Conservation (phyloP, 2,113 vertebrate species). For the Nannobrachium achirus region DNA sequence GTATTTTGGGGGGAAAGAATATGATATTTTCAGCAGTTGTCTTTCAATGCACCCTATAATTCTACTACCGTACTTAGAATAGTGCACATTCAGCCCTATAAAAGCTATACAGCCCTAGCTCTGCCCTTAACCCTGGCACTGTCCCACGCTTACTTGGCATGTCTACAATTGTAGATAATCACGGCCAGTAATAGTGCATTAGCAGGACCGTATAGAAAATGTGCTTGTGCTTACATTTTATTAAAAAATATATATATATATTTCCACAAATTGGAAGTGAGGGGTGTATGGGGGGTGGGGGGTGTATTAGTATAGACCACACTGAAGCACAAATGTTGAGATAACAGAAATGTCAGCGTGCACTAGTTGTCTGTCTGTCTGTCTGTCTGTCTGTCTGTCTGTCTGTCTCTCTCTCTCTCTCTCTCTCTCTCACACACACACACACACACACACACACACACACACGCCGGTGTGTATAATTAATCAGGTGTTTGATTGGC, state of each 20-base stretch:
- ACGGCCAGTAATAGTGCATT: neutral
- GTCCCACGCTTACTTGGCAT: neutral
- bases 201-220: neutral
- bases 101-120: neutral
- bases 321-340: neutral
- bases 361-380: constrained; percentile 21
- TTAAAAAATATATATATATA: neutral
- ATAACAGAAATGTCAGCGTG: constrained; percentile 2
- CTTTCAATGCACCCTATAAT: no score
- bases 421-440: constrained; percentile 26
- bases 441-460: constrained; percentile 30
- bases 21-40: no score
- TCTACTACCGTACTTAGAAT: neutral
- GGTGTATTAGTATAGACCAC: no score
- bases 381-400: constrained; percentile 20
- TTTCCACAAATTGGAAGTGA: neutral
- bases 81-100: constrained; percentile 15
- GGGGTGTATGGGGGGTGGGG: no score
- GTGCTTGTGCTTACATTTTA: neutral
- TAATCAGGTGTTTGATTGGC: constrained; percentile 70
- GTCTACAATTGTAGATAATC: neutral
- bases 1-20: no score
- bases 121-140: no score
- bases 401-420: no score
- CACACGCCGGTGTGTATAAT: constrained; percentile 56